A percentile compares a stretch with the other conserved stretches of the same genome.
These are phyloP conservation scores for Argentina silus DNA, from an alignment of 2,797 vertebrate genomes.

Conservation along the genomic window DNA sequence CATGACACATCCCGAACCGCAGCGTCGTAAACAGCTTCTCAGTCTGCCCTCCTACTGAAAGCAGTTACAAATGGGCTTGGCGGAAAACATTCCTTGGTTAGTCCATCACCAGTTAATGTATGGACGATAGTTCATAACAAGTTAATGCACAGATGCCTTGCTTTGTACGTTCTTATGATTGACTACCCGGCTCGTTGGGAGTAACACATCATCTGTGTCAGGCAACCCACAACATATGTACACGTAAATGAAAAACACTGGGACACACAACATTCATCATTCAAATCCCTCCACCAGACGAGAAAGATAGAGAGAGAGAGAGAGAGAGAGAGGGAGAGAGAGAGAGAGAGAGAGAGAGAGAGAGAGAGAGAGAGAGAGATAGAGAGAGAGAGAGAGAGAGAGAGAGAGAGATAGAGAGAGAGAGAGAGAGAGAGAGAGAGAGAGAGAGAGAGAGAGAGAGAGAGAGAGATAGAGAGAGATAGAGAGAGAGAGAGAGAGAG, in stretches of 20 bases:
- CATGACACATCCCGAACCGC: neutral
- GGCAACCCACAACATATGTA: conserved; percentile 34
- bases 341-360: no score
- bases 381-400: neutral
- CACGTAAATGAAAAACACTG: conserved; percentile 39
- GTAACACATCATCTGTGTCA: conserved; percentile 34
- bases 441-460: no score
- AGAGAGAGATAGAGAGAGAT: no score
- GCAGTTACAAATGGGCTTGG: neutral
- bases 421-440: no score
- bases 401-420: no score
- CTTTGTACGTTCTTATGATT: conserved; percentile 18
- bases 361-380: neutral
- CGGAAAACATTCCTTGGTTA: neutral
- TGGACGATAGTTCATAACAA: conserved; percentile 1
- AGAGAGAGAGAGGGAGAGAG: no score
- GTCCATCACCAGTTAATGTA: neutral
- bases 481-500: no score
- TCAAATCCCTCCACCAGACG: conserved; percentile 27
- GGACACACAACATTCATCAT: conserved; percentile 46
- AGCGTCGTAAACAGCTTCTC: neutral
- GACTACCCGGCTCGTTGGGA: conserved; percentile 12
- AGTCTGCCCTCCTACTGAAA: neutral
- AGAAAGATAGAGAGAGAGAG: neutral
- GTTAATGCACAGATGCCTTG: neutral